Base-by-base conservation (phyloP, 2,113 vertebrate genomes). In the Ictalurus furcatus region DNA sequence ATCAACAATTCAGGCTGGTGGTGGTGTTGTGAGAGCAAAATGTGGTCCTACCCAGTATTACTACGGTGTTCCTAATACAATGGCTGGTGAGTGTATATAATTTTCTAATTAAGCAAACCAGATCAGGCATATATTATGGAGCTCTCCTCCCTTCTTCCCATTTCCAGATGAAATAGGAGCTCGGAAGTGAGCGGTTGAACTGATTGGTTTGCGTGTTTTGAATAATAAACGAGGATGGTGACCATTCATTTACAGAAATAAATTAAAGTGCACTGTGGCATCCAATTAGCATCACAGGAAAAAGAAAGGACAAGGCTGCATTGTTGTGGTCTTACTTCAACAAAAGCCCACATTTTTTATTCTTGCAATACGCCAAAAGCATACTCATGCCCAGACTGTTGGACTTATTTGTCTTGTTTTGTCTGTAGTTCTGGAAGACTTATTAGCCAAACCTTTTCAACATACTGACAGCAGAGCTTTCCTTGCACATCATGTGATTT, bases 151-250 rank as follows among this genome's bases (percentile, higher is more conserved):
- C 21, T 44, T 16, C 30, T 40, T 58, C 85, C 44, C 44, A 48
- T 6, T 48, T 48, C 44, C 44, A 48, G 44, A 48, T 71, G 84
- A 44, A 85, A 85, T 73, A 12, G 65, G 37, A 87, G 85, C 23
- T 61, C 34, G 8, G 34, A 48, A 44, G 63, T 48, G 30, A 63
- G 16, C 56, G 44, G 85, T 17, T 61, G 13, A 25, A 37, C 84
- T 85, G 84, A 85, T 85, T 85, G 85, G 69, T 58, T 86, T 58
- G 17, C 25, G 37, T 61, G 71, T 17, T 78, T n/a, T 40, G 71
- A 76, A 40, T 86, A 59, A 40, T 30, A 40, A 56, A 63, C n/a
- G 37, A 61, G 54, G 28, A 30, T 0, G 44, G 19, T 17, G 52
- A 34, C 23, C 67, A 11, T 78, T 59, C 34, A 17, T 86, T 61